phyloP scores from a whole-genome alignment of 2,113 vertebrate genomes.

The Phalacrocorax pelagicus region DNA sequence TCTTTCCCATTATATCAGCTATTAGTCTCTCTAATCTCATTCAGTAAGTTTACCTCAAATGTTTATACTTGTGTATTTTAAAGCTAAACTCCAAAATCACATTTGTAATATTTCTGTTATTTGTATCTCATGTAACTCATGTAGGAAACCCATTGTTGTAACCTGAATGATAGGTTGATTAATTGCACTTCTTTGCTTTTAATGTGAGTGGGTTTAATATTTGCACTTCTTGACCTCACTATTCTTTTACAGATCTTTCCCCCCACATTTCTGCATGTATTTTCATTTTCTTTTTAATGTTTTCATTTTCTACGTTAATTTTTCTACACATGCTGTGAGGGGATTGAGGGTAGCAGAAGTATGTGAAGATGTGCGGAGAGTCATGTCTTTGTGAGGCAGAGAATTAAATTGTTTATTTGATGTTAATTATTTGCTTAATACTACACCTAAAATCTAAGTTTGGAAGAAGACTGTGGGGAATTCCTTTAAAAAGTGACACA shows the following conservation, averaged over 20 bases:
- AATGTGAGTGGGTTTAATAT: neutral
- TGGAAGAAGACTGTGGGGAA: slow-evolving; percentile 8
- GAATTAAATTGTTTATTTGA: neutral
- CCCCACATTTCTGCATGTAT: neutral
- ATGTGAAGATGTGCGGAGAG: neutral
- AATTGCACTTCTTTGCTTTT: neutral
- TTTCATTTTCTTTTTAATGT: neutral
- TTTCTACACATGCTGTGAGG: neutral
- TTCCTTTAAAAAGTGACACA: slow-evolving; percentile 37
- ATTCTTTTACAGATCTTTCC: neutral
- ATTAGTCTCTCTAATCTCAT: neutral
- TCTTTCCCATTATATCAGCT: neutral
- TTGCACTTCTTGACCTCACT: neutral
- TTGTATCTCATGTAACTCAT: neutral
- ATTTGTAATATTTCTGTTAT: neutral
- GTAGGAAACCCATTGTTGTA: neutral
- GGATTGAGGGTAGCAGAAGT: neutral
- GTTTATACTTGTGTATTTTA: neutral
- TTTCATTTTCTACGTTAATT: neutral
- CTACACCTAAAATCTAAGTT: neutral
- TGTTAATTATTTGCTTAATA: neutral
- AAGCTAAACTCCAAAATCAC: neutral
- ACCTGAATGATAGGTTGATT: neutral
- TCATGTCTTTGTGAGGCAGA: neutral
- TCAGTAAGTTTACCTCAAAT: neutral